Evolutionary conservation across 2,797 vertebrate species (phyloP), one percentile per base, ranked within the genome.

Genomic region (Syngnathus rostellatus): DNA sequence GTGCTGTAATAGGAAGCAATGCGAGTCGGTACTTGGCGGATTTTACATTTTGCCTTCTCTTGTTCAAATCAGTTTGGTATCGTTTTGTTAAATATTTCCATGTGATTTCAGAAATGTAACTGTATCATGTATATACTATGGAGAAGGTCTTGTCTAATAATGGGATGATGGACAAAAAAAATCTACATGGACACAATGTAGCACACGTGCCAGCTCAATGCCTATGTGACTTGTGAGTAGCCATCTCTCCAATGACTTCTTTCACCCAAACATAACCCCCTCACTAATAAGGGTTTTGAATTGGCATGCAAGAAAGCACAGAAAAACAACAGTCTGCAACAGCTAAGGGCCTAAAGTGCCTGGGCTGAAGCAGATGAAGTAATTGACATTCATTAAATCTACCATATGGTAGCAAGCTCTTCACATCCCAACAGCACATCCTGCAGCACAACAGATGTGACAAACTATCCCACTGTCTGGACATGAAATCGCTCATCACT

Each of bases 381-480:
- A 74, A 69, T 82, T 86, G 68, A 74, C 73, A 68, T 76, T 79
- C 85, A 87, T 87, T 88, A 86, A 84, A 83, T 72, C 65, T 78
- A 76, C 80, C 83, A 82, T 87, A 86, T 88, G 86, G 67, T 79
- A 72, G 68, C 71, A 51, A 61, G 71, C 68, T 73, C 62, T 63
- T 71, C 69, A 65, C 62, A 57, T 72, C 69, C 65, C 62, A 54
- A 63, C 70, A 62, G 23, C 25, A 1, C 60, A 68, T 85, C 73
- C 66, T 72, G 61, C 67, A 73, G 72, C 77, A 67, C 68, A 76
- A 70, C 87, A 88, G 80, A 86, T 84, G 74, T 66, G 72, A 78
- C 78, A 81, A 85, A 85, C 78, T 68, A 77, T 80, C 79, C 31
- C 77, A 72, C 78, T 86, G 78, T 83, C 77, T 64, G 68, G 73